A percentile compares a stretch with the other conserved stretches of the same genome.
Evolutionary conservation across 2,797 vertebrate genomes (phyloP).

Genomic region (Acrossocheilus wenchowensis): DNA sequence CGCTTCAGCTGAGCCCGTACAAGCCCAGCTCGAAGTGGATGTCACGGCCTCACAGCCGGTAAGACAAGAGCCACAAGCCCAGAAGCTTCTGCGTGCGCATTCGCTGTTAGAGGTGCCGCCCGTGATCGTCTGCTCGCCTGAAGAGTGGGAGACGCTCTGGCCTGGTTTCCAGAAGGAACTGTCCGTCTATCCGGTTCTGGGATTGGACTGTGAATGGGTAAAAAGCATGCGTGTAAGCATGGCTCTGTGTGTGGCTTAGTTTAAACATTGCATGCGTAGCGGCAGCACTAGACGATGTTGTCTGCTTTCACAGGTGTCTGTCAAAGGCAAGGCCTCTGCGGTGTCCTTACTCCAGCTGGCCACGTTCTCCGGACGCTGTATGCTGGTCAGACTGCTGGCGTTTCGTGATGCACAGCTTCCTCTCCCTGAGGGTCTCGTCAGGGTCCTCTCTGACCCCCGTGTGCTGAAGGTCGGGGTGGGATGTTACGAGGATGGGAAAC

Average conservation of each 20-base stretch:
- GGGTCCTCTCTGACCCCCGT: constrained; percentile 81
- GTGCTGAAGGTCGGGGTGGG: constrained; percentile 94
- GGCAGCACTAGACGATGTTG: neutral
- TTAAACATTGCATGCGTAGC: constrained; percentile 1
- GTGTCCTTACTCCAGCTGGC: constrained; percentile 94
- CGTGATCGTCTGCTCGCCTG: constrained; percentile 81
- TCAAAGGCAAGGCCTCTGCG: constrained; percentile 81
- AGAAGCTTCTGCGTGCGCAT: constrained; percentile 64
- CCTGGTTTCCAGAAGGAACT: constrained; percentile 84
- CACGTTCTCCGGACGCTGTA: constrained; percentile 85
- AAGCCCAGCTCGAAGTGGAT: neutral
- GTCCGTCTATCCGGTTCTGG: constrained; percentile 86
- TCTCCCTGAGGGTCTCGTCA: constrained; percentile 82
- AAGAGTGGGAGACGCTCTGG: constrained; percentile 87
- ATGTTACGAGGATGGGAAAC: constrained; percentile 91
- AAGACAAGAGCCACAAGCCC: neutral
- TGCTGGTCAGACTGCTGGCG: constrained; percentile 85
- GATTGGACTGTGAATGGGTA: constrained; percentile 99
- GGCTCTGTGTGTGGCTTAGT: neutral
- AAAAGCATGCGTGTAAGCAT: constrained; percentile 74
- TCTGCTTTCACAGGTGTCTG: constrained; percentile 81
- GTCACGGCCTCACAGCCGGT: neutral
- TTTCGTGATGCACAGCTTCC: constrained; percentile 74
- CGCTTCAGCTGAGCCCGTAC: constrained; percentile 53
- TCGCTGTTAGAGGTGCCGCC: constrained; percentile 80